These are phyloP conservation scores for Terebella lapidaria DNA, from an alignment of 2,888 invertebrate species.

Conservation along the genomic window DNA sequence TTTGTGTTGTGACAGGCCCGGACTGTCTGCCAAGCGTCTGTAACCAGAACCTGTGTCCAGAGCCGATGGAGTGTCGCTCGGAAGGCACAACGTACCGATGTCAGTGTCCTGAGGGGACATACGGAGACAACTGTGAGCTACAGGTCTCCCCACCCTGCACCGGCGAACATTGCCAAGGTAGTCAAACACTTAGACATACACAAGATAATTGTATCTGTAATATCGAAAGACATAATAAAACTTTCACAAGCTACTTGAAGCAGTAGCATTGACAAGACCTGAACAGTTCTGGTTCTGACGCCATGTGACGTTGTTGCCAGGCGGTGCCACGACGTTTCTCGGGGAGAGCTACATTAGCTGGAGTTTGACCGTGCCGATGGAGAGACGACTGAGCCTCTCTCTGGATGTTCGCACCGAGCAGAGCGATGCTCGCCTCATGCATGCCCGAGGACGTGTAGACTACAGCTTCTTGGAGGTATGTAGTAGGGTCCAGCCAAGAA, in stretches of 20 bases:
- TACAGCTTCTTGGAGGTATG: constrained; percentile 78
- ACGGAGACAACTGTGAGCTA: not conserved
- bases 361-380: constrained; percentile 59
- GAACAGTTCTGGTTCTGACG: too few species aligned
- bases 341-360: constrained; percentile 79
- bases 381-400: constrained; percentile 74
- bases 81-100: not conserved
- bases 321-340: constrained; percentile 71
- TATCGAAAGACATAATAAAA: too few species aligned
- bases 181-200: too few species aligned
- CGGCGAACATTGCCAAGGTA: not conserved
- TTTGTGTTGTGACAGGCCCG: not conserved
- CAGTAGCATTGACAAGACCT: too few species aligned
- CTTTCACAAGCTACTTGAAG: too few species aligned
- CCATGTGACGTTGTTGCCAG: too few species aligned
- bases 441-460: constrained; percentile 79
- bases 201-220: too few species aligned
- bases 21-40: not conserved
- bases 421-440: constrained; percentile 78
- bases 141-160: not conserved
- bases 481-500: too few species aligned
- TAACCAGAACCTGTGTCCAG: not conserved
- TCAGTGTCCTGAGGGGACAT: not conserved
- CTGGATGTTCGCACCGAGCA: constrained; percentile 78
- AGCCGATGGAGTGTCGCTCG: not conserved